Evolutionary conservation across 2,888 invertebrate species (phyloP).

Genomic region (Aradus depressus): DNA sequence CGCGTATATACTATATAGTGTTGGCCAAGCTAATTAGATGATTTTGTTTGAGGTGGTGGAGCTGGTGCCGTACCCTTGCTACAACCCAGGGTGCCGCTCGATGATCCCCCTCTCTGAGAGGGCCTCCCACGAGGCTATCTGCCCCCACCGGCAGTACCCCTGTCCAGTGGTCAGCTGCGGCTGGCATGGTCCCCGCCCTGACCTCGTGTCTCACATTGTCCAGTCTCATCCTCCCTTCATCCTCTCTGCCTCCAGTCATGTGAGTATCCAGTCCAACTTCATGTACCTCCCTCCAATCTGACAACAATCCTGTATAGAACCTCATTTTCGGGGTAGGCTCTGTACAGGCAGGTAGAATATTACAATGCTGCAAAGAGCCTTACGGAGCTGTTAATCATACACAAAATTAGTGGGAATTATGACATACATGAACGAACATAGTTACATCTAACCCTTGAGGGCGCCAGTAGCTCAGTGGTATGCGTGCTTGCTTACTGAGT

Average conservation of each 20-base stretch:
- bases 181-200: neutral
- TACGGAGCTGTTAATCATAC: too few relatives aligned
- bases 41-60: slow-evolving; percentile 12
- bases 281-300: neutral
- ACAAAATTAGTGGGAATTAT: too few relatives aligned
- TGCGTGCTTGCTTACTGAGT: too few relatives aligned
- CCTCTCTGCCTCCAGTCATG: slow-evolving; percentile 6
- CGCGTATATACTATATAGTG: too few relatives aligned
- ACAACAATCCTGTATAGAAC: neutral
- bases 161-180: slow-evolving; percentile 3
- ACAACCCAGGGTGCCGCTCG: slow-evolving; percentile 5
- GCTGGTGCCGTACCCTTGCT: slow-evolving; percentile 8
- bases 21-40: too few relatives aligned
- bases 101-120: slow-evolving; percentile 4
- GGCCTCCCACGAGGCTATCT: slow-evolving; percentile 4
- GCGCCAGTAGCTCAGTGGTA: too few relatives aligned
- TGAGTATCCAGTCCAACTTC: neutral
- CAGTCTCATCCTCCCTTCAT: slow-evolving; percentile 6
- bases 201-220: slow-evolving; percentile 1
- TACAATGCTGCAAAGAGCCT: too few relatives aligned
- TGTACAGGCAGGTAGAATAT: too few relatives aligned
- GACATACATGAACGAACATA: too few relatives aligned
- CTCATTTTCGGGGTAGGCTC: too few relatives aligned
- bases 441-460: too few relatives aligned
- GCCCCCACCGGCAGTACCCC: slow-evolving; percentile 6